These are phyloP conservation scores for Cheilosia scutellata DNA, from an alignment of 2,888 invertebrate species.

Conservation along the genomic window DNA sequence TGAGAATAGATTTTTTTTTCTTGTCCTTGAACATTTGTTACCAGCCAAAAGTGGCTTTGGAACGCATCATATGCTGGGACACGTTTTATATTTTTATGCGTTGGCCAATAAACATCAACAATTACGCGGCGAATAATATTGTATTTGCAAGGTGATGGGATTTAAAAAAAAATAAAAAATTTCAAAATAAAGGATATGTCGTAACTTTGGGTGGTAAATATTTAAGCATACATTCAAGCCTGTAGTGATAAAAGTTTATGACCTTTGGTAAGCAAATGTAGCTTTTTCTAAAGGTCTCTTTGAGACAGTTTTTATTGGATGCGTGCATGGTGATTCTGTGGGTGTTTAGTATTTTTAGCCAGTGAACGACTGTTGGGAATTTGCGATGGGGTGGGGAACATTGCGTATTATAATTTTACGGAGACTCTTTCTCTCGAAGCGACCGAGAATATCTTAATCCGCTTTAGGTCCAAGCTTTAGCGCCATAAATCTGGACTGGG, in stretches of 20 bases:
- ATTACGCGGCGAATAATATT: slow-evolving; percentile 26
- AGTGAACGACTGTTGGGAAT: too few species aligned
- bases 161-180: background rate
- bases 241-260: slow-evolving; percentile 37
- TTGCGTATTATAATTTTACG: too few species aligned
- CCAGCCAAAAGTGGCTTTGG: background rate
- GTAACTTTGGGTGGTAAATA: slow-evolving; percentile 28
- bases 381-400: too few species aligned
- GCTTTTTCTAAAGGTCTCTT: too few species aligned
- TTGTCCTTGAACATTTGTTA: background rate
- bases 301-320: too few species aligned
- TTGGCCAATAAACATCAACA: slow-evolving; percentile 42
- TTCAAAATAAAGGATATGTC: slow-evolving; percentile 3
- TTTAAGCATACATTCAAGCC: slow-evolving; percentile 20
- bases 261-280: too few species aligned
- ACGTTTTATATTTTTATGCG: slow-evolving; percentile 44
- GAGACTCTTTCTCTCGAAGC: too few species aligned
- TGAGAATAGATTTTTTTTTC: slow-evolving; percentile 4
- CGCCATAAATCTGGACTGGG: too few species aligned
- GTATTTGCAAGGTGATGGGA: slow-evolving; percentile 7
- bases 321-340: too few species aligned
- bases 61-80: slow-evolving; percentile 31
- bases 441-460: too few species aligned
- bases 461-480: too few species aligned
- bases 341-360: too few species aligned